phyloP scores from a whole-genome alignment of 2,797 vertebrate genomes.

The Alca torda region DNA sequence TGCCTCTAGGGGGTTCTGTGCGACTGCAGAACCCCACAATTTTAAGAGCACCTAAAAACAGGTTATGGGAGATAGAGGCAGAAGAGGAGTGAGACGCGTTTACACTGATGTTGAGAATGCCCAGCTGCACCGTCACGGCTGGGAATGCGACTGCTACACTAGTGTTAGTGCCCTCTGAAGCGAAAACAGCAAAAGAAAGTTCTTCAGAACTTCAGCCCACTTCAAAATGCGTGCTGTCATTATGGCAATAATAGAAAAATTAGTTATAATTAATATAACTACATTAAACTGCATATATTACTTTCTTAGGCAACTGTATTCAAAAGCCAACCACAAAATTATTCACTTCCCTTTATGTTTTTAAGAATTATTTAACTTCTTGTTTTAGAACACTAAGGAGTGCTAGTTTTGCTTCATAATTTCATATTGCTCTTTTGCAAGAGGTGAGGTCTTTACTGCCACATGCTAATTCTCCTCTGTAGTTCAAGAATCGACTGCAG shows the following conservation, averaged over 20 bases:
- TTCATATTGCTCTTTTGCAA: not conserved
- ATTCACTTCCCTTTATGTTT: not conserved
- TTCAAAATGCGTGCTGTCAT: not conserved
- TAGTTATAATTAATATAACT: not conserved
- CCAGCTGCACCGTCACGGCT: not conserved
- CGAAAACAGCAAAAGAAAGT: not conserved
- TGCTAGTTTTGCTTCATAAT: not conserved
- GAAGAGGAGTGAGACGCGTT: not conserved
- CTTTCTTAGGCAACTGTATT: not conserved
- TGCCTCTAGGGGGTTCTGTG: slow-evolving; percentile 61
- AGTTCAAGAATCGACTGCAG: not conserved
- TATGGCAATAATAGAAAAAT: not conserved
- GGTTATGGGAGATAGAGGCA: not conserved
- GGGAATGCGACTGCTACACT: not conserved
- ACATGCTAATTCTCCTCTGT: not conserved
- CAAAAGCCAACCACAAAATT: not conserved
- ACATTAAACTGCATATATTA: not conserved
- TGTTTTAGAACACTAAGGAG: not conserved
- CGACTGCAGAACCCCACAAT: slow-evolving; percentile 23
- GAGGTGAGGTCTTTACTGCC: not conserved
- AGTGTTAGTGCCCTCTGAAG: not conserved
- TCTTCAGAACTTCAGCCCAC: not conserved
- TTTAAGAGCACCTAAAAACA: not conserved
- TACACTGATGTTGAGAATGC: not conserved
- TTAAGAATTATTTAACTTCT: not conserved